A percentile compares a stretch with the other conserved stretches of the same genome.
Evolutionary conservation across 2,888 invertebrate species (phyloP).

Genomic region (Dysmachus trigonus): DNA sequence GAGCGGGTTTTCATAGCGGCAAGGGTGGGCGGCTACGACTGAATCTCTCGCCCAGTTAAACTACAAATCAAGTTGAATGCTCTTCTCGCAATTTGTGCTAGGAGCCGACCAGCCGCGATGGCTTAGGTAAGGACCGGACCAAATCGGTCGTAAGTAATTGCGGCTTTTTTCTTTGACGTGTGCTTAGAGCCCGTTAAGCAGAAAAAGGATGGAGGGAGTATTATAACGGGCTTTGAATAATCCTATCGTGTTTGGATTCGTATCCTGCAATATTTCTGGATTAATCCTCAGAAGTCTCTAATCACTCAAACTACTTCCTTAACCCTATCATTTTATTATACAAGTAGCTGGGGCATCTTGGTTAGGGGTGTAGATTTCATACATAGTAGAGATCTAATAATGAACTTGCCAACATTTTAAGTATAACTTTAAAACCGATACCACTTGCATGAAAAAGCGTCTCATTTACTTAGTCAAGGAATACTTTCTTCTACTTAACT

Average conservation of each 20-base stretch:
- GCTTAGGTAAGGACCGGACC: neutral
- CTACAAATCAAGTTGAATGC: neutral
- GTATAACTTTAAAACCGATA: no score
- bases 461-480: no score
- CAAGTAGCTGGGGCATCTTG: no score
- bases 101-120: neutral
- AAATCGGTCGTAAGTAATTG: neutral
- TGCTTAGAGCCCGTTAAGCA: neutral
- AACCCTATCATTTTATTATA: no score
- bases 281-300: neutral
- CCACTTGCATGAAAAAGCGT: no score
- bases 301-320: neutral
- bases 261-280: neutral
- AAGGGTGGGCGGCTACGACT: neutral
- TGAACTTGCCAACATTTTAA: no score
- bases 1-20: neutral
- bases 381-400: no score
- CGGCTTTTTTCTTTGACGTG: neutral
- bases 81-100: neutral
- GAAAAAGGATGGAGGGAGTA: neutral
- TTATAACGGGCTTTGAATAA: neutral
- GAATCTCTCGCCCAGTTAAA: neutral
- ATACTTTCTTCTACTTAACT: no score
- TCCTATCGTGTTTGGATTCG: neutral
- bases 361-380: no score